Base-by-base conservation (phyloP, 2,113 vertebrate genomes). In the Boleophthalmus pectinirostris region DNA sequence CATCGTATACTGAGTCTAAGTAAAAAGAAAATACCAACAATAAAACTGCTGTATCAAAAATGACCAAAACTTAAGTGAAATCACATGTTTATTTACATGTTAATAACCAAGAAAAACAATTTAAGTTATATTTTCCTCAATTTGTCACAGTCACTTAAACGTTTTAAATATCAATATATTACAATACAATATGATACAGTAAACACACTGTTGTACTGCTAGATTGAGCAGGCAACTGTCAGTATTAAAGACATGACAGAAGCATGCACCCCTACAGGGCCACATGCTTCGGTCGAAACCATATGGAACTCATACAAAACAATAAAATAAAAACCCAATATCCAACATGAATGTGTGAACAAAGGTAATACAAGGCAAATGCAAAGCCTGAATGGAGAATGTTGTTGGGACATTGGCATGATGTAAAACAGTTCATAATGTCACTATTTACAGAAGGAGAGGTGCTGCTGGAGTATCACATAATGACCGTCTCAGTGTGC, bases 341-440 rank as follows among this genome's bases (percentile, higher is more conserved):
- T 85, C 64, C 76, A 74, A 80, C 20, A 35, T n/a, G 61, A 5
- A 71, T 47, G 33, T 75, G 51, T 54, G 51, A 54, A 77, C 66
- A 65, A 80, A 68, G 38, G 61, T 72, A 83, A 70, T 82, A 81
- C 85, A 94, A 78, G 92, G 87, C 88, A 90, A 92, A 88, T 88
- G 71, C 87, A 79, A 87, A 85, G 95, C 95, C 96, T 95, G 94
- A 95, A 94, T 95, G 95, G 94, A 96, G 95, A 95, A 95, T 91
- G 83, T 86, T 5, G 57, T 69, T 51, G 73, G 69, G 67, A 75
- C 69, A 35, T 75, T 81, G 60, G 25, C 73, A 65, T 70, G 3
- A 24, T 14, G 54, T 51, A 38, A 71, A 54, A 43, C 3, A 64
- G 61, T 58, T 20, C 29, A 79, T 43, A 86, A 61, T 56, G 75